These are phyloP conservation scores for Catocala fraxini DNA, from an alignment of 2,888 invertebrate species.

Conservation along the genomic window DNA sequence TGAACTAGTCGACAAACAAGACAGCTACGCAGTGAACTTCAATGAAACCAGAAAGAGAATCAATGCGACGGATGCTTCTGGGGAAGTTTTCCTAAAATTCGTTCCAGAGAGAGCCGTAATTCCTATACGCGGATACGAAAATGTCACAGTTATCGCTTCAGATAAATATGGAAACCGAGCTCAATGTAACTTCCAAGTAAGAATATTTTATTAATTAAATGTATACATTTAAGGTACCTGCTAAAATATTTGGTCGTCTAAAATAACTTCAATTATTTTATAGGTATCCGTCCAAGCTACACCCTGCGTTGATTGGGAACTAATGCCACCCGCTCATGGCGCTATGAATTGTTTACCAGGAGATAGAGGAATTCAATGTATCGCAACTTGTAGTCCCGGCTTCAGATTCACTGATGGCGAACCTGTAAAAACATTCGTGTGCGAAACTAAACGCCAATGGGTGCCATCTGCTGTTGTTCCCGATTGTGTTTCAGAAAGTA, in stretches of 20 bases:
- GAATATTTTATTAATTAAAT: constrained; percentile 18
- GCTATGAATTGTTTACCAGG: constrained; percentile 95
- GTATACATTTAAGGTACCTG: background rate
- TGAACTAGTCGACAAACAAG: constrained; percentile 95
- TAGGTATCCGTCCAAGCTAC: constrained; percentile 96
- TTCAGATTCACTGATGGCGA: constrained; percentile 97
- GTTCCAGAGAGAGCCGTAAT: constrained; percentile 95
- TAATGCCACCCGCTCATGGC: constrained; percentile 96
- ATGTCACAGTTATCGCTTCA: constrained; percentile 95
- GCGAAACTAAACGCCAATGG: constrained; percentile 94
- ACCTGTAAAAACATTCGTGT: constrained; percentile 94
- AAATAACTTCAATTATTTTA: constrained; percentile 24
- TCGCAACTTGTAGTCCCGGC: constrained; percentile 96
- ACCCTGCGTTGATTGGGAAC: constrained; percentile 97
- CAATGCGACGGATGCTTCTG: constrained; percentile 95
- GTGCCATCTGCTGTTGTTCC: constrained; percentile 96
- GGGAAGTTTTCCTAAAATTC: constrained; percentile 94
- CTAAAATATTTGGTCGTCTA: background rate
- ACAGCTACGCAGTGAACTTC: constrained; percentile 96
- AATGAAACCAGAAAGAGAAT: constrained; percentile 95
- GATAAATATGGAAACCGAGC: constrained; percentile 96
- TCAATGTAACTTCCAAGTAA: constrained; percentile 96
- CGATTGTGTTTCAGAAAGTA: constrained; percentile 97
- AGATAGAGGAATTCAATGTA: constrained; percentile 94
- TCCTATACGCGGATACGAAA: constrained; percentile 95